phyloP scores from a whole-genome alignment of 2,888 invertebrate species.

The Caenorhabditis afra region DNA sequence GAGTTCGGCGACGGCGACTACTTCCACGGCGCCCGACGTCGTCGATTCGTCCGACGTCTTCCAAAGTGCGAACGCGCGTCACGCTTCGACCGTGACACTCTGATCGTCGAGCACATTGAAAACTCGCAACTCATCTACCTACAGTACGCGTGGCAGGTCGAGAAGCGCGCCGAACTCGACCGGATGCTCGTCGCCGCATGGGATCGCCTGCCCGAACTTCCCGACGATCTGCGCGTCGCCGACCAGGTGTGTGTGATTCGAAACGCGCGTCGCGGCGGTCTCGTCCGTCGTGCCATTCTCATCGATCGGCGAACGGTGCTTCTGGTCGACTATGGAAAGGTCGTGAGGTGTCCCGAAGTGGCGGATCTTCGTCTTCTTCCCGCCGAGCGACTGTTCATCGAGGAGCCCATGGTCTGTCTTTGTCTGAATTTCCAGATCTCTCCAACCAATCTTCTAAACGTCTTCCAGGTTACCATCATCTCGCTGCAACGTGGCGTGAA shows the following conservation, averaged over 20 bases:
- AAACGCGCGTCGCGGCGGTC: conserved; percentile 5
- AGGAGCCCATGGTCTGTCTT: conserved; percentile 40
- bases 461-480: conserved; percentile 16
- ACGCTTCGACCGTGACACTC: conserved; percentile 38
- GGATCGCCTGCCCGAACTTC: conserved; percentile 1
- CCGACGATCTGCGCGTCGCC: background rate
- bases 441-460: no score
- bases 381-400: background rate
- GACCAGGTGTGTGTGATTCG: conserved; percentile 31
- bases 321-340: conserved; percentile 37
- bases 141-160: conserved; percentile 50
- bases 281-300: conserved; percentile 16
- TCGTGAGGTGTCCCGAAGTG: conserved; percentile 10
- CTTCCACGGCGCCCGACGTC: background rate
- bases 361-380: conserved; percentile 31
- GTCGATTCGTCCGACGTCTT: conserved; percentile 20
- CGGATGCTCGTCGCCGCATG: background rate
- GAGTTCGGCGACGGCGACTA: conserved; percentile 16
- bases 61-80: conserved; percentile 44
- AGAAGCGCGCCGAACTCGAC: conserved; percentile 21
- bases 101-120: conserved; percentile 44
- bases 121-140: conserved; percentile 52
- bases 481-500: conserved; percentile 14
- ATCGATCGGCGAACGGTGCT: conserved; percentile 25
- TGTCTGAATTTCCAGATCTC: background rate